These are phyloP conservation scores for Scolopax mira DNA, from an alignment of 2,113 vertebrate genomes.

Conservation along the genomic window DNA sequence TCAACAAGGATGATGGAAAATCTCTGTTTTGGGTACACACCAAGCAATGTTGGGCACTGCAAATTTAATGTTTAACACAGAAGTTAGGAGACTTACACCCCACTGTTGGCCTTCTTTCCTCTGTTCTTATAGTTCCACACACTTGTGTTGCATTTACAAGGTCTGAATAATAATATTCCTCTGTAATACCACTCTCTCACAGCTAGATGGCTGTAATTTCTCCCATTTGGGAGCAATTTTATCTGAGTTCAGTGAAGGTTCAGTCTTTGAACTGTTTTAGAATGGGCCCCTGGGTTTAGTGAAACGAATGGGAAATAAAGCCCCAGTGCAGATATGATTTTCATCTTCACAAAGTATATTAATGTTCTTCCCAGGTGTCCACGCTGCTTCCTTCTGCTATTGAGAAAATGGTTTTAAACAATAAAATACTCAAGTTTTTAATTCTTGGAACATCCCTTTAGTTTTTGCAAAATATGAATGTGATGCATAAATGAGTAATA, in stretches of 20 bases:
- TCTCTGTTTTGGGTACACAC: background rate
- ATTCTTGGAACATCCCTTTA: background rate
- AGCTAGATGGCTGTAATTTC: background rate
- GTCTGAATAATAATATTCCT: background rate
- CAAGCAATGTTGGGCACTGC: background rate
- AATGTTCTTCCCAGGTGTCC: background rate
- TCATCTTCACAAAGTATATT: background rate
- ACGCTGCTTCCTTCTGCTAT: background rate
- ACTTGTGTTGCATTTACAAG: background rate
- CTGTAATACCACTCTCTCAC: background rate
- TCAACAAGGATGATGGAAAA: background rate
- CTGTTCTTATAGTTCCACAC: background rate
- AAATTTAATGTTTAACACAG: background rate
- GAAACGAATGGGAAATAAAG: background rate
- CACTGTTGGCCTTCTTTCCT: background rate
- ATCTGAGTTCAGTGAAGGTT: background rate
- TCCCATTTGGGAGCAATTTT: background rate
- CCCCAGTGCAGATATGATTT: background rate
- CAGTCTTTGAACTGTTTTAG: background rate
- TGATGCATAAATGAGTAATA: background rate
- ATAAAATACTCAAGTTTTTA: background rate
- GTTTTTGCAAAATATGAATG: background rate
- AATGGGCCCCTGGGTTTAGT: background rate
- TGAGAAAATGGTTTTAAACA: background rate
- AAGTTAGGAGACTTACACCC: background rate